Conservation (phyloP, 2,113 vertebrate genomes). For the Sander vitreus region DNA sequence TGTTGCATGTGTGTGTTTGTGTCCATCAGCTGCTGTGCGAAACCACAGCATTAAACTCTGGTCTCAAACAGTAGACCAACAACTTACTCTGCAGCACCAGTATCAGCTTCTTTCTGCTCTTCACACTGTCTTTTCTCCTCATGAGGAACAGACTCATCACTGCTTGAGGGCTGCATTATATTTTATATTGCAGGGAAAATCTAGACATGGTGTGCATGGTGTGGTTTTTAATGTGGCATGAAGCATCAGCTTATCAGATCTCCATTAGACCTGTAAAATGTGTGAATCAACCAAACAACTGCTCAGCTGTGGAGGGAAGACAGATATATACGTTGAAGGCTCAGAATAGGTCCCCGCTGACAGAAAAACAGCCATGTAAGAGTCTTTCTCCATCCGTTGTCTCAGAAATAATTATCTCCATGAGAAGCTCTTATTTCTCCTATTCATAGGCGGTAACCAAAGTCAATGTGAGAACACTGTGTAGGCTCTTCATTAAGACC, state of each 20-base stretch:
- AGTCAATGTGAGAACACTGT: slow-evolving; percentile 41
- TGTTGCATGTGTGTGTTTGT: background rate
- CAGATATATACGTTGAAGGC: background rate
- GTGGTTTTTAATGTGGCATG: background rate
- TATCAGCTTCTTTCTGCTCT: background rate
- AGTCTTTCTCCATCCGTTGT: slow-evolving; percentile 5
- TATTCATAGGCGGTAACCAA: slow-evolving; percentile 42
- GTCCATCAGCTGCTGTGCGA: no score
- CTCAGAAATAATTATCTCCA: slow-evolving; percentile 33
- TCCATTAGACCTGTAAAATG: background rate
- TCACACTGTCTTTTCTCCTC: background rate
- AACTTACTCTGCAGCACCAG: no score
- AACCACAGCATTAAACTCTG: no score
- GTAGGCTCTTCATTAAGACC: slow-evolving; percentile 40
- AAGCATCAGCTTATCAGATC: background rate
- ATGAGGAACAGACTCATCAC: background rate
- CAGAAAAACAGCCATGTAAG: slow-evolving; percentile 14
- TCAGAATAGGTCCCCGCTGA: slow-evolving; percentile 29
- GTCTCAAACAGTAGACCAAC: no score
- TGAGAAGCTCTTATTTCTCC: slow-evolving; percentile 46
- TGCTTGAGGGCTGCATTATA: background rate
- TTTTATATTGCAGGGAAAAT: background rate
- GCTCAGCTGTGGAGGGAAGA: background rate
- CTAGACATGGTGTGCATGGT: background rate
- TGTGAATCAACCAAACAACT: background rate